Evolutionary conservation across 2,113 vertebrate genomes (phyloP).

Genomic region (Hydropotes inermis): DNA sequence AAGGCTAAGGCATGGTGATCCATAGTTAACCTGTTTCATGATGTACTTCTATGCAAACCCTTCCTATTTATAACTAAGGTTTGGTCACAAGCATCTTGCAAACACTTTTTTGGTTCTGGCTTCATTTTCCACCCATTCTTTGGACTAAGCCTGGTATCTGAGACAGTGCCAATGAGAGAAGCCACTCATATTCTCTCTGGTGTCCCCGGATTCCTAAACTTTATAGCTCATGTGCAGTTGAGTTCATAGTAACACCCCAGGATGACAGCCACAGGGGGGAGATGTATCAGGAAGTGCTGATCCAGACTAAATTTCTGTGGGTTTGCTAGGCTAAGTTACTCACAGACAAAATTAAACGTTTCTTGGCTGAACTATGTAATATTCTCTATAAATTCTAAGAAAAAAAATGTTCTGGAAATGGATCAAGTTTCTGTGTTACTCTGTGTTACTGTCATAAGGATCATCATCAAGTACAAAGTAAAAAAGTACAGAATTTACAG

Average conservation of each 20-base stretch:
- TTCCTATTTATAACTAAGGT: neutral
- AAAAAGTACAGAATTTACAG: neutral
- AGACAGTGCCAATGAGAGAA: neutral
- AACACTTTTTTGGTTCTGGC: neutral
- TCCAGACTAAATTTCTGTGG: neutral
- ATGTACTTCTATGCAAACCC: neutral
- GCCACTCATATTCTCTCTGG: too few species aligned
- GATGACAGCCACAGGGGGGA: neutral
- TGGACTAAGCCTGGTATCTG: neutral
- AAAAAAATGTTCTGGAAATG: neutral
- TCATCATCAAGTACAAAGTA: neutral
- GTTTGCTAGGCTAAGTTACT: neutral
- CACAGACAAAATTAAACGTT: neutral
- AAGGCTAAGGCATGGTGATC: neutral
- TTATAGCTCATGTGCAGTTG: rapidly evolving
- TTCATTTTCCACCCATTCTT: neutral
- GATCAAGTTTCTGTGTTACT: neutral
- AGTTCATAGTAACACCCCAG: neutral
- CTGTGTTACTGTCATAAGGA: neutral
- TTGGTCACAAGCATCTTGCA: neutral
- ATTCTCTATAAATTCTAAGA: neutral
- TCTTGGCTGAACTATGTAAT: neutral
- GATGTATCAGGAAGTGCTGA: neutral
- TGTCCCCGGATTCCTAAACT: neutral
- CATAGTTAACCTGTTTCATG: neutral